Evolutionary conservation across 2,888 invertebrate species (phyloP).

Genomic region (Phaedon cochleariae): DNA sequence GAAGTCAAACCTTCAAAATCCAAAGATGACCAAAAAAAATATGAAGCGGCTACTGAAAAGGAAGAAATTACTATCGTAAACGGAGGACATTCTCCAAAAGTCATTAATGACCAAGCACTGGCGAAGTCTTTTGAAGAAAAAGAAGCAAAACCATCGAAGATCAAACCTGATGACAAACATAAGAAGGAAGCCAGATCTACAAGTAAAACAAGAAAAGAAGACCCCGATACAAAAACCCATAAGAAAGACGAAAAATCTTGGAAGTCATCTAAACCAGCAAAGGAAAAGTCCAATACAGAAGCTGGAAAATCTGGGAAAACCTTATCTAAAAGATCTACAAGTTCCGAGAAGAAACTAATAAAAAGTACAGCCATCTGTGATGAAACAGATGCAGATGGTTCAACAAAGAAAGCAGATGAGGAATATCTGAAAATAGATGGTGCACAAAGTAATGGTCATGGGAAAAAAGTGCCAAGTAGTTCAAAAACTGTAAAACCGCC

Average conservation of each 20-base stretch:
- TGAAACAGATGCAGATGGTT: constrained; percentile 35
- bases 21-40: not conserved
- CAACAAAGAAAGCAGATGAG: constrained; percentile 1
- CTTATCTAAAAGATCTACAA: constrained; percentile 34
- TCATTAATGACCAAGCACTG: no score
- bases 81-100: no score
- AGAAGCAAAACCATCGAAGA: constrained; percentile 12
- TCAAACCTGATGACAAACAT: no score
- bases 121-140: not conserved
- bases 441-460: no score
- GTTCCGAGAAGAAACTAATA: constrained; percentile 47
- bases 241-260: constrained; percentile 25
- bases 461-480: no score
- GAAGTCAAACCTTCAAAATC: constrained; percentile 17
- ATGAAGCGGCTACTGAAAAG: not conserved
- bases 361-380: constrained; percentile 43
- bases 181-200: no score
- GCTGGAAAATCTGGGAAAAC: constrained; percentile 11
- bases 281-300: constrained; percentile 17
- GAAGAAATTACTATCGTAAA: no score
- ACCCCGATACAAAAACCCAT: constrained; percentile 14
- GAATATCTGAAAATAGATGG: not conserved
- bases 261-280: constrained; percentile 17
- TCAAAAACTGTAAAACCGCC: constrained; percentile 70
- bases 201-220: no score